phyloP scores from a whole-genome alignment of 2,797 vertebrate species.

The Tachyglossus aculeatus region DNA sequence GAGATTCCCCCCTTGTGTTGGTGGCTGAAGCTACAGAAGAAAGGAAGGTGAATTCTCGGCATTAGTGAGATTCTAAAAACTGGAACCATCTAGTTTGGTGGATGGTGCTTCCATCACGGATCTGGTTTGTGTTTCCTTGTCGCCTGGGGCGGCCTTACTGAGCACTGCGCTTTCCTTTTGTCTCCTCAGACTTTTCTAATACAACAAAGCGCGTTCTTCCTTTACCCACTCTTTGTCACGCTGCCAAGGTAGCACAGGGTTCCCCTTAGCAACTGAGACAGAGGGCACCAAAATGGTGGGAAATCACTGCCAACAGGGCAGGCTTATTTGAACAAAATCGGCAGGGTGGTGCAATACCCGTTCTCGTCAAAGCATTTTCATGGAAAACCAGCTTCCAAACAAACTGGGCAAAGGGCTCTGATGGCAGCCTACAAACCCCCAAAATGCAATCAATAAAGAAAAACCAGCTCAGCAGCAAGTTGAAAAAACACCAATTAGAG shows the following conservation, averaged over 20 bases:
- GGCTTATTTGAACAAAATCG: constrained; percentile 60
- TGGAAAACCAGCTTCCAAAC: constrained; percentile 67
- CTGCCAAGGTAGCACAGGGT: constrained; percentile 55
- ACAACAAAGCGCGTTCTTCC: constrained; percentile 49
- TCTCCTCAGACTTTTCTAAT: constrained; percentile 44
- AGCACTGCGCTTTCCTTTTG: constrained; percentile 50
- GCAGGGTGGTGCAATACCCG: constrained; percentile 56
- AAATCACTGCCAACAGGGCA: constrained; percentile 63
- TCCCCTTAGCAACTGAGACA: constrained; percentile 51
- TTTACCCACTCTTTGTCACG: constrained; percentile 47
- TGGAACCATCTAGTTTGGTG: no score
- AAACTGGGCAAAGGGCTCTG: constrained; percentile 63
- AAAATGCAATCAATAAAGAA: constrained; percentile 72
- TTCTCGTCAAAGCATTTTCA: constrained; percentile 69
- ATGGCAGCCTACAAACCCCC: constrained; percentile 65
- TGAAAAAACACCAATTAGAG: constrained; percentile 76
- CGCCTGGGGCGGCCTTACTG: constrained; percentile 24
- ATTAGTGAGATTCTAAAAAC: constrained; percentile 14
- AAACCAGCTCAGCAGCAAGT: constrained; percentile 71
- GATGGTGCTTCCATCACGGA: constrained; percentile 1
- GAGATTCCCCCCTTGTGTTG: no score
- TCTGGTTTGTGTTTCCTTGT: constrained; percentile 32
- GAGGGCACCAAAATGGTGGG: constrained; percentile 53
- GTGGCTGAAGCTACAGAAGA: constrained; percentile 12
- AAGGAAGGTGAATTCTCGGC: neutral